These are phyloP conservation scores for Caretta caretta DNA, from an alignment of 2,113 vertebrate species.

Conservation along the genomic window DNA sequence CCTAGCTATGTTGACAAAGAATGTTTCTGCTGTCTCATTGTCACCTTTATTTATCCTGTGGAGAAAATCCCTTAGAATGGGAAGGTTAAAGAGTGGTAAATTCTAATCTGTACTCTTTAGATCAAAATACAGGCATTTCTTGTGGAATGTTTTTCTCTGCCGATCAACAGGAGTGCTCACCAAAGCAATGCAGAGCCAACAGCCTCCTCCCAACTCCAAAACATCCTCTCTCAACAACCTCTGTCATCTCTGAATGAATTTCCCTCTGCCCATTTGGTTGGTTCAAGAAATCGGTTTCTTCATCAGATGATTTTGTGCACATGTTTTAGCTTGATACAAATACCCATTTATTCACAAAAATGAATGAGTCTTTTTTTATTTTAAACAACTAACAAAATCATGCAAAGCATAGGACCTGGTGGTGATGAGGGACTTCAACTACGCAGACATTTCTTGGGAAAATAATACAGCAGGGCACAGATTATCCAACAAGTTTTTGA, in stretches of 20 bases:
- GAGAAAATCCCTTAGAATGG: background rate
- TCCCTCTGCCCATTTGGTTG: background rate
- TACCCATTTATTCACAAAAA: background rate
- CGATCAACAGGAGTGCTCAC: background rate
- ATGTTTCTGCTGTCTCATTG: background rate
- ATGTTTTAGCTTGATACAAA: background rate
- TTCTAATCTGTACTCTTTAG: rapidly evolving
- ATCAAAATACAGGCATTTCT: background rate
- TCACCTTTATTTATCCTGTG: background rate
- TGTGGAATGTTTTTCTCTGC: background rate
- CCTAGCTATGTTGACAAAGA: background rate
- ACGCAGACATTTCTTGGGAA: too few species aligned
- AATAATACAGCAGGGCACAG: too few species aligned
- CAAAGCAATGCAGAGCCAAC: background rate
- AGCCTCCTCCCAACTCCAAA: background rate
- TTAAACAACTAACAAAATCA: too few species aligned
- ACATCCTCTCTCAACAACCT: background rate
- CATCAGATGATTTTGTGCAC: background rate
- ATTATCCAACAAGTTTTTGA: too few species aligned
- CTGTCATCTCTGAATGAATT: too few species aligned
- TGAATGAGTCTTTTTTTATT: too few species aligned
- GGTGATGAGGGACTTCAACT: too few species aligned
- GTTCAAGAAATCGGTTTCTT: background rate
- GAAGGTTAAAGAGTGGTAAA: background rate
- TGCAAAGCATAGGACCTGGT: too few species aligned